These are phyloP conservation scores for Ormia ochracea DNA, from an alignment of 2,888 invertebrate species.

Conservation along the genomic window DNA sequence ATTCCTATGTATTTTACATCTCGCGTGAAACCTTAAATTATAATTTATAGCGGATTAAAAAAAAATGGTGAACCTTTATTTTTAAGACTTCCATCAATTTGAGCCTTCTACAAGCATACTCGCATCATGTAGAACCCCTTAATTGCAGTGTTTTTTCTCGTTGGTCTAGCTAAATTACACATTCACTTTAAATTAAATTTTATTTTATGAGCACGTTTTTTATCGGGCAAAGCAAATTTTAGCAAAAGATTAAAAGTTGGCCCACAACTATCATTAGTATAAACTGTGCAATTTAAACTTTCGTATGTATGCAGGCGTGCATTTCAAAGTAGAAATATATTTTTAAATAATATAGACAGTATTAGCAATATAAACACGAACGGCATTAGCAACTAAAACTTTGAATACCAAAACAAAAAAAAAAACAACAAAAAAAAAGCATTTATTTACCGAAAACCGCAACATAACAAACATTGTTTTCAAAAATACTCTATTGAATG, in stretches of 20 bases:
- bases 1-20: too few species aligned
- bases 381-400: conserved; percentile 31
- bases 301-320: too few species aligned
- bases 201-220: not conserved
- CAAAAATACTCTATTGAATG: conserved; percentile 57
- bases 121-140: too few species aligned
- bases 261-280: conserved; percentile 54
- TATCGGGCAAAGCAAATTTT: conserved; percentile 17
- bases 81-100: too few species aligned
- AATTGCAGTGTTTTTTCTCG: too few species aligned
- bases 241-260: conserved; percentile 30
- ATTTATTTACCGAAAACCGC: conserved; percentile 57
- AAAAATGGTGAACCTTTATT: too few species aligned
- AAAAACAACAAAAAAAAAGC: conserved; percentile 38
- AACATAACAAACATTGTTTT: conserved; percentile 61
- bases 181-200: not conserved
- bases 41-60: too few species aligned
- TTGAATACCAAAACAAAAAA: too few species aligned
- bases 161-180: not conserved
- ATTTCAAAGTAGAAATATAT: too few species aligned
- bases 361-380: conserved; percentile 31
- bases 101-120: too few species aligned
- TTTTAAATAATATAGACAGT: conserved; percentile 13
- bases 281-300: conserved; percentile 42
- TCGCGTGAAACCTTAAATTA: too few species aligned